Evolutionary conservation across 2,797 vertebrate species (phyloP).

Genomic region (Setipinna tenuifilis): DNA sequence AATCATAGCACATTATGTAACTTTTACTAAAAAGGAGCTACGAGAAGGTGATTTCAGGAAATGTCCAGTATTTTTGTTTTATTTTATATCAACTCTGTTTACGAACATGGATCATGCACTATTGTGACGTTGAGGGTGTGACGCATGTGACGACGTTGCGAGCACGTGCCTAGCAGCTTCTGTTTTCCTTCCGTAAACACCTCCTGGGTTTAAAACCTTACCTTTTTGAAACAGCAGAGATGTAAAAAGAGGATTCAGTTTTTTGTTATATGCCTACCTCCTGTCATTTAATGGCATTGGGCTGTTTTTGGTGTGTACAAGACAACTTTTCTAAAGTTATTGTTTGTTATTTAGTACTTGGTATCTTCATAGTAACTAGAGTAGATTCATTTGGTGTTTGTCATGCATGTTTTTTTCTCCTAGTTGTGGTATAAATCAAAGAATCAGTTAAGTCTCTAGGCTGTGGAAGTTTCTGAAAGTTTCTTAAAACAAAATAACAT

Average conservation of each 20-base stretch:
- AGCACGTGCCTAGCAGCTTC: neutral
- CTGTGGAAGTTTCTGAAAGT: neutral
- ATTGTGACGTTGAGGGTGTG: neutral
- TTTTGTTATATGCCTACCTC: neutral
- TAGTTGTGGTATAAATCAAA: neutral
- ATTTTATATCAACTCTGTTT: neutral
- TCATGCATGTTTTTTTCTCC: neutral
- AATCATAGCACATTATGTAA: neutral
- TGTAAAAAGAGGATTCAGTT: neutral
- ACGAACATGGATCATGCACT: neutral
- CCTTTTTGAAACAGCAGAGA: neutral
- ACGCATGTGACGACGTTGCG: neutral
- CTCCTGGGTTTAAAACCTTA: neutral
- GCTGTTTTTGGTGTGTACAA: neutral
- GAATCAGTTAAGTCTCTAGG: neutral
- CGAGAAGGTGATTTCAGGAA: neutral
- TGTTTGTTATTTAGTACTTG: neutral
- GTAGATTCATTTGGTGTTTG: neutral
- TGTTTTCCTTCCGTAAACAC: constrained; percentile 12
- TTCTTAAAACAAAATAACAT: neutral
- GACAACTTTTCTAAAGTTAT: neutral
- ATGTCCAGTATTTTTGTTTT: neutral
- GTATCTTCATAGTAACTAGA: neutral
- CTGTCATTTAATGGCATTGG: neutral
- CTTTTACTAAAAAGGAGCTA: no score